Conservation (phyloP, 2,888 invertebrate genomes). For the Leptarthrus brevirostris region DNA sequence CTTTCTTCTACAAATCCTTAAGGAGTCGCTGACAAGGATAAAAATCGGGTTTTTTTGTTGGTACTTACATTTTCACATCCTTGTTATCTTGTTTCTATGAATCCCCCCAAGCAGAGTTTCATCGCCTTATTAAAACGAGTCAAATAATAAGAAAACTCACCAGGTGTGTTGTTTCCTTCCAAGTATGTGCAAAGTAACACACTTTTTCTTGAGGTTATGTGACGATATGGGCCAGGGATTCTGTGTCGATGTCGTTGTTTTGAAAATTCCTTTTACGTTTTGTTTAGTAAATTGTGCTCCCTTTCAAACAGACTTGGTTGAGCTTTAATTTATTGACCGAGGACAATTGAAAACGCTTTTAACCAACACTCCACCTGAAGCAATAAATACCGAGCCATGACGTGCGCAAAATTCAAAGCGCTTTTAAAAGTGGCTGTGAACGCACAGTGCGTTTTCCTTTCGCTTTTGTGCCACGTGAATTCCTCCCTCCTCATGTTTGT, state of each 20-base stretch:
- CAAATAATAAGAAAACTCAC: slow-evolving; percentile 22
- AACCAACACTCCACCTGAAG: slow-evolving; percentile 9
- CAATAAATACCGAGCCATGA: slow-evolving; percentile 17
- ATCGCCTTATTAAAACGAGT: slow-evolving; percentile 44
- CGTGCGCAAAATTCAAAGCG: slow-evolving; percentile 37
- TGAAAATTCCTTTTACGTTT: not conserved
- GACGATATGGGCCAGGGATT: not conserved
- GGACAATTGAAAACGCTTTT: slow-evolving; percentile 33
- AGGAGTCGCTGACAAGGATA: slow-evolving; percentile 35
- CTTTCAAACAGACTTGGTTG: not conserved
- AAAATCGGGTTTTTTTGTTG: slow-evolving; percentile 20
- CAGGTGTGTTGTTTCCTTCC: slow-evolving; percentile 15
- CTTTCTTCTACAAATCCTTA: not conserved
- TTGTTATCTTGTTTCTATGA: slow-evolving; percentile 9
- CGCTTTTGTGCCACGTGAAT: not conserved
- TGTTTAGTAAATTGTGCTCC: not conserved
- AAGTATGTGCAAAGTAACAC: slow-evolving; percentile 2
- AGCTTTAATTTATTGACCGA: slow-evolving; percentile 23
- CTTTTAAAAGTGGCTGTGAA: slow-evolving; percentile 4
- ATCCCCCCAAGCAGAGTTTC: not conserved
- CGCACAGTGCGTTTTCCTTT: slow-evolving; percentile 28
- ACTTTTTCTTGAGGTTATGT: slow-evolving; percentile 8
- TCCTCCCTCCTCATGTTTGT: not conserved
- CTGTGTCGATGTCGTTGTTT: too few species aligned
- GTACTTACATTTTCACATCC: not conserved